These are phyloP conservation scores for Lacerta viridis DNA, from an alignment of 2,797 vertebrate species.

Conservation along the genomic window DNA sequence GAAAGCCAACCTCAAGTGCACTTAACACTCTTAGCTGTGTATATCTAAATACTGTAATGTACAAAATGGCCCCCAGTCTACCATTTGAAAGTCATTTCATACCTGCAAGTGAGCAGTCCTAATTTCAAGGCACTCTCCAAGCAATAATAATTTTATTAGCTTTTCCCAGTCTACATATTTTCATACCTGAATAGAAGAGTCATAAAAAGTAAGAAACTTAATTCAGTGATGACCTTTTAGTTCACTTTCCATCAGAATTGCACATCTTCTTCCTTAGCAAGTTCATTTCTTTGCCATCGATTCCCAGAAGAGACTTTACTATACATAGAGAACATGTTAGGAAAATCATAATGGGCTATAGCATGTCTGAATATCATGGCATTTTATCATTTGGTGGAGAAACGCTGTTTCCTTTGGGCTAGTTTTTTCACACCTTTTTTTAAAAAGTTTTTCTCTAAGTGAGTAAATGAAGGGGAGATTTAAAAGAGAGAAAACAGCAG, in stretches of 20 bases:
- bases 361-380: constrained; percentile 28
- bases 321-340: constrained; percentile 29
- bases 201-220: constrained; percentile 63
- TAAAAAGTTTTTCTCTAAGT: not conserved
- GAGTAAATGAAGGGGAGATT: not conserved
- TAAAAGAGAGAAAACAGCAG: not conserved
- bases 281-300: constrained; percentile 49
- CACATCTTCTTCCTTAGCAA: constrained; percentile 61
- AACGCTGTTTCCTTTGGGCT: constrained; percentile 43
- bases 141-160: constrained; percentile 51
- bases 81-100: constrained; percentile 38
- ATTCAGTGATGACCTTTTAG: constrained; percentile 69
- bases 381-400: constrained; percentile 48
- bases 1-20: constrained; percentile 5
- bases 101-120: constrained; percentile 26
- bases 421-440: constrained; percentile 46
- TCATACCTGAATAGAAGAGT: constrained; percentile 69
- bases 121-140: constrained; percentile 49
- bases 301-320: constrained; percentile 47
- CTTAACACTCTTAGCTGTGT: constrained; percentile 7
- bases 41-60: constrained; percentile 18
- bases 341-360: constrained; percentile 37
- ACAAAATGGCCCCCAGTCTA: constrained; percentile 19
- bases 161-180: constrained; percentile 67
- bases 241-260: constrained; percentile 46